Evolutionary conservation across 2,797 vertebrate genomes (phyloP), one percentile per base, ranked within the genome.

Genomic region (Anniella stebbinsi): DNA sequence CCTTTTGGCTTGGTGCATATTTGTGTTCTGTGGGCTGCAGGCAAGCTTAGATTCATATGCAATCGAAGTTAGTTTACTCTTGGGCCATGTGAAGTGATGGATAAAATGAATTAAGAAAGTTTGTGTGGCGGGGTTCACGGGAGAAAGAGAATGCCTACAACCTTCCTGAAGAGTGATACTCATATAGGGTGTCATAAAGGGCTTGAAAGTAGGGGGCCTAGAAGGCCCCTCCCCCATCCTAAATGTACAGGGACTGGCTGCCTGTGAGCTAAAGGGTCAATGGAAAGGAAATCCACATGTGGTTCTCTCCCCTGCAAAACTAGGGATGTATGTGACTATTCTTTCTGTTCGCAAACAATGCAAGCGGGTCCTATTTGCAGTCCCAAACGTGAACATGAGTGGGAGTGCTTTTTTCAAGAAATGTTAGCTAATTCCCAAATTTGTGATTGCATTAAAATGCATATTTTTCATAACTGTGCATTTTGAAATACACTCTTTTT

Each of bases 21-120:
- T 94, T 94, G 91, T 96, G 89, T 92, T 95, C 88, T 95, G 93
- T 91, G 90, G 88, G 91, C 94, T 96, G 96, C 92, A 83, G 95
- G 92, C 91, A 95, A 95, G 92, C 87, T 80, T 36, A 90, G 93
- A 85, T 93, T 90, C 72, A 88, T 92, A 95, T 96, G 95, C 88
- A 93, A 17, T 94, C 72, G 0, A 2, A 81, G 76, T 21, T 0
- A 76, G 92, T 87, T 86, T 93, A 48, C 92, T 93, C 63, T 95
- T 87, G n/a, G 57, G 89, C 92, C 76, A 80, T 93, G 93, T 45
- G 75, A 93, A n/a, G 2, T 12, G 41, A 10, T 33, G 77, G 57
- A 75, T 80, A 36, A 94, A 89, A 86, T 89, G 83, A 89, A 93
- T 90, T 70, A 41, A 92, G 86, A 84, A 92, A 89, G 83, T 92